These are phyloP conservation scores for Orthosia cruda DNA, from an alignment of 2,888 invertebrate genomes.

Conservation along the genomic window DNA sequence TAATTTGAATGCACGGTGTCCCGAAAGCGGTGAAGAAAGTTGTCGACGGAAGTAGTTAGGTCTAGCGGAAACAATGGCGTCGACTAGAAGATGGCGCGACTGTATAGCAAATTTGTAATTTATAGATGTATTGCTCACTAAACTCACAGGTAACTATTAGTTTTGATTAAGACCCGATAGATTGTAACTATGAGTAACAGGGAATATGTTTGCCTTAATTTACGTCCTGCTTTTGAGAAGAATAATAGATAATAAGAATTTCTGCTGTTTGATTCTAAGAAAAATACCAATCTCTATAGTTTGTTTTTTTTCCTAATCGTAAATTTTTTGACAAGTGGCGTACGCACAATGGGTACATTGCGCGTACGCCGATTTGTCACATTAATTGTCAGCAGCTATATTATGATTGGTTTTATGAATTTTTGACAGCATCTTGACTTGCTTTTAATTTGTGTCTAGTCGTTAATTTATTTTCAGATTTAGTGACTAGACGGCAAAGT, in stretches of 20 bases:
- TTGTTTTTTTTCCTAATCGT: no score
- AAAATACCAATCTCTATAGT: no score
- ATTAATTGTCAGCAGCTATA: no score
- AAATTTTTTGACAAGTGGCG: no score
- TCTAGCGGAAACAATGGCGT: slow-evolving; percentile 73
- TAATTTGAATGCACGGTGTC: slow-evolving; percentile 56
- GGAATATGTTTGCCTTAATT: background rate
- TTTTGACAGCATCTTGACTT: no score
- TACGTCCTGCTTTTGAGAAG: background rate
- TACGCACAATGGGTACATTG: no score
- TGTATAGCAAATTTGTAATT: slow-evolving; percentile 75
- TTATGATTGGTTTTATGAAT: no score
- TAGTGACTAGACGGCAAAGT: no score
- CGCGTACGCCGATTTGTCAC: no score
- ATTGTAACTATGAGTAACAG: background rate
- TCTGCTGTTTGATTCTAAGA: background rate
- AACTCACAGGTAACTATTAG: background rate
- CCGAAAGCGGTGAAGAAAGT: slow-evolving; percentile 73
- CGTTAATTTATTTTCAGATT: background rate
- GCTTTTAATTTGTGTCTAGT: no score
- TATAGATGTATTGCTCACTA: slow-evolving; percentile 53
- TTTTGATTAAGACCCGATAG: background rate
- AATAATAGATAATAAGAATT: background rate
- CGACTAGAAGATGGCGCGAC: slow-evolving; percentile 75
- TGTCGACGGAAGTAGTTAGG: slow-evolving; percentile 80